These are phyloP conservation scores for Aplodontia rufa DNA, from an alignment of 2,113 vertebrate genomes.

Conservation along the genomic window DNA sequence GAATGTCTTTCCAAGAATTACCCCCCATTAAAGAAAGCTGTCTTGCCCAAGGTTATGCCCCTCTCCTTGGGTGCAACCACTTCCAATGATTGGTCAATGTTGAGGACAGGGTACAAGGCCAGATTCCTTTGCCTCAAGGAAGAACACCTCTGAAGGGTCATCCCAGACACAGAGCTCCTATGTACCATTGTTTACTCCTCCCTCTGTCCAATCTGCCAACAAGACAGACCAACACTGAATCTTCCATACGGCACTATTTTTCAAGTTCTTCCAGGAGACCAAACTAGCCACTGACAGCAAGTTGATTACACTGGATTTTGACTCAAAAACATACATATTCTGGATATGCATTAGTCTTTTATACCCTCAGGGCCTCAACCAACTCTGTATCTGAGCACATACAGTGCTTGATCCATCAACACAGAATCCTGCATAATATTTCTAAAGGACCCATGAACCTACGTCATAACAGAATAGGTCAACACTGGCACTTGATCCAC, in stretches of 20 bases:
- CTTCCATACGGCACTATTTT: not conserved
- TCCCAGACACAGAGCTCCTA: not conserved
- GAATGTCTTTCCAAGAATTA: not conserved
- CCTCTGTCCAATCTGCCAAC: not conserved
- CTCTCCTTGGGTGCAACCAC: not conserved
- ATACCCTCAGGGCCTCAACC: not conserved
- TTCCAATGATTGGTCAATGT: not conserved
- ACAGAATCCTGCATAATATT: not conserved
- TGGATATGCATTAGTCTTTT: not conserved
- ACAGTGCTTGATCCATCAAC: not conserved
- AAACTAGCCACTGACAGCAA: not conserved
- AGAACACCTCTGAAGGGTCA: not conserved
- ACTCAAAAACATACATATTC: slow-evolving; percentile 1
- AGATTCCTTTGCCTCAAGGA: not conserved
- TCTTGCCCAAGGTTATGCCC: not conserved
- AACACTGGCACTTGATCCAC: not conserved
- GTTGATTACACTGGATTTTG: not conserved
- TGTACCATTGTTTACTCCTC: not conserved
- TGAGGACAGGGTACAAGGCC: not conserved
- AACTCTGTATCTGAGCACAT: not conserved
- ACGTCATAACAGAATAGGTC: not conserved
- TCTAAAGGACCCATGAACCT: not conserved
- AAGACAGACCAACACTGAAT: not conserved
- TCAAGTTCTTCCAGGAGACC: slow-evolving; percentile 9
- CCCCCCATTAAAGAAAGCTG: not conserved